Evolutionary conservation across 37 sponge, comb jelly and placozoan genomes (phyloP).

Genomic region (Agelas oroides): DNA sequence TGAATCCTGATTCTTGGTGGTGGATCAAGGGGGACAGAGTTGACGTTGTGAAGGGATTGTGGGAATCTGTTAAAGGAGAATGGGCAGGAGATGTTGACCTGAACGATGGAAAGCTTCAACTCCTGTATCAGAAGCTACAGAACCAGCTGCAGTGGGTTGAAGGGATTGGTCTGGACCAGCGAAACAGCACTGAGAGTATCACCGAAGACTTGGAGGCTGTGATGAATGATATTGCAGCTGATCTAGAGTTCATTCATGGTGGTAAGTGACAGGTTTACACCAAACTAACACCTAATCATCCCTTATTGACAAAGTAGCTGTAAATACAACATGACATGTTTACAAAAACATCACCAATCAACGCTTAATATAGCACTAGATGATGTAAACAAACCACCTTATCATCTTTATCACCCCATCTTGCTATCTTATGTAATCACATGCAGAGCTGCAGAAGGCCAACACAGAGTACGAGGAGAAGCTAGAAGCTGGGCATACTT

Average conservation of each 20-base stretch:
- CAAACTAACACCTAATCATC: too few species aligned
- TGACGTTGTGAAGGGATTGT: conserved; percentile 25
- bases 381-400: too few species aligned
- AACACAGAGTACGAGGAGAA: conserved; percentile 23
- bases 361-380: too few species aligned
- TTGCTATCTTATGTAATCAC: too few species aligned
- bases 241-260: conserved; percentile 15
- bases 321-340: too few species aligned
- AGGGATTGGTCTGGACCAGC: background rate
- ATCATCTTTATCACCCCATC: too few species aligned
- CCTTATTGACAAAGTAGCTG: too few species aligned
- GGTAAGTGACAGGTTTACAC: too few species aligned
- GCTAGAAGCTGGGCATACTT: background rate
- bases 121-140: background rate
- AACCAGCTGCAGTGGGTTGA: background rate
- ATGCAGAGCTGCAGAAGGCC: conserved; percentile 18
- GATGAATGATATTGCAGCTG: background rate
- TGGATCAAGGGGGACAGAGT: too few species aligned
- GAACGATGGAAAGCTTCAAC: conserved; percentile 25
- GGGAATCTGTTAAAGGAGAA: conserved; percentile 20
- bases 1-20: too few species aligned
- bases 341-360: too few species aligned
- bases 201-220: background rate
- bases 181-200: background rate
- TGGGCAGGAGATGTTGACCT: conserved; percentile 55